phyloP scores from a whole-genome alignment of 2,113 vertebrate species.

The Syrrhaptes paradoxus region DNA sequence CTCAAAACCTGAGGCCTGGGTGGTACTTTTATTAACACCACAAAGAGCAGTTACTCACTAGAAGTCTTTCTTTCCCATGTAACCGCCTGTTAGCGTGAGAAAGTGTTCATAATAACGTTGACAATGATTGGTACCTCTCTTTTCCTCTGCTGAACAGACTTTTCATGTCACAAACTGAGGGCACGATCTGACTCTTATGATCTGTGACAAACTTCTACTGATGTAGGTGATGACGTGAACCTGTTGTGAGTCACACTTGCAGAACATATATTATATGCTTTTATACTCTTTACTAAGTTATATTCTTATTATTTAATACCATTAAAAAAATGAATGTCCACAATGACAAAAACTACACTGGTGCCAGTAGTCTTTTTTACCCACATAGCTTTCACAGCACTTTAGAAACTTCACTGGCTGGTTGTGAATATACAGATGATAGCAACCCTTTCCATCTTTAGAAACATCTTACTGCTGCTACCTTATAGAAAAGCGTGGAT shows the following conservation, averaged over 20 bases:
- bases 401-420: background rate
- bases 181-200: background rate
- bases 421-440: background rate
- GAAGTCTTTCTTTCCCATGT: background rate
- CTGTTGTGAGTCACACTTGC: background rate
- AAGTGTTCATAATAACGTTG: background rate
- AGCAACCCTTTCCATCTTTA: background rate
- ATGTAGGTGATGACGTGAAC: background rate
- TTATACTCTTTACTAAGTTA: background rate
- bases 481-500: background rate
- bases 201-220: background rate
- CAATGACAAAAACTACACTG: background rate
- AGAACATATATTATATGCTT: background rate
- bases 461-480: background rate
- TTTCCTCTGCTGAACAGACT: background rate
- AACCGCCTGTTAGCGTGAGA: background rate
- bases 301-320: background rate
- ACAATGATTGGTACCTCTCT: background rate
- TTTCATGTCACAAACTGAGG: background rate
- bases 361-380: background rate
- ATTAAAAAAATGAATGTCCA: background rate
- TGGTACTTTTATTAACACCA: background rate
- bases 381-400: background rate
- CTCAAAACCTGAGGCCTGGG: background rate
- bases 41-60: background rate